Percentiles rank a stretch among this genome's conserved stretches.
phyloP scores from a whole-genome alignment of 2,113 vertebrate species.

The Erythrocercus mccallii region DNA sequence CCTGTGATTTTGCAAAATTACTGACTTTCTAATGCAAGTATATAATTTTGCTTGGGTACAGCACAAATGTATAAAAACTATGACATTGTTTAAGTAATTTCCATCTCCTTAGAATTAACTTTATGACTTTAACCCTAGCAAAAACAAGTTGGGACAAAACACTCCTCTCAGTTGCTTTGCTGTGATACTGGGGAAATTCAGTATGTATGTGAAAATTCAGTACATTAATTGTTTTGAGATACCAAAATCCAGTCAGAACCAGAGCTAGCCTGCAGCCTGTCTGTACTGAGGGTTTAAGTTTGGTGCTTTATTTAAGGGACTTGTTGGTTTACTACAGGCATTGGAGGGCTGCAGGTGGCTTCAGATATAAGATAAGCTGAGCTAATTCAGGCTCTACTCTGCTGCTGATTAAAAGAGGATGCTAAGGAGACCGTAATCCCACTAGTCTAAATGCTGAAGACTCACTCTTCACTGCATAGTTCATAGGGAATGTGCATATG shows the following conservation, averaged over 20 bases:
- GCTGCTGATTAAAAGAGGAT: background rate
- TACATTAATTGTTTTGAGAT: background rate
- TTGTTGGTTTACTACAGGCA: background rate
- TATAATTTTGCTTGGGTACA: background rate
- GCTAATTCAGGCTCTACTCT: background rate
- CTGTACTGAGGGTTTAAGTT: background rate
- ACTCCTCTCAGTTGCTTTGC: background rate
- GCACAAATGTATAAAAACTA: background rate
- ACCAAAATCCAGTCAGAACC: background rate
- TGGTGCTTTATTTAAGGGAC: background rate
- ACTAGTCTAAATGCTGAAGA: background rate
- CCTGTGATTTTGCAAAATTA: background rate
- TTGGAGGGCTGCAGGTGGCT: accelerated
- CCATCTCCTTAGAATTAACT: background rate
- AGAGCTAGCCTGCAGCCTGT: background rate
- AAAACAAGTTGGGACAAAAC: background rate
- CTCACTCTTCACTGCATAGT: background rate
- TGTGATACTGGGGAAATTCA: background rate
- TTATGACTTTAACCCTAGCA: background rate
- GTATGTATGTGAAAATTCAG: background rate
- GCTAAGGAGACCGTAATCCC: background rate
- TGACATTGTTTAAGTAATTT: background rate
- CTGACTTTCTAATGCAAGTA: background rate
- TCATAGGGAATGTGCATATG: background rate
- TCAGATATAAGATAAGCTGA: background rate